phyloP scores from a whole-genome alignment of 2,797 vertebrate species.

The Antrozous pallidus region DNA sequence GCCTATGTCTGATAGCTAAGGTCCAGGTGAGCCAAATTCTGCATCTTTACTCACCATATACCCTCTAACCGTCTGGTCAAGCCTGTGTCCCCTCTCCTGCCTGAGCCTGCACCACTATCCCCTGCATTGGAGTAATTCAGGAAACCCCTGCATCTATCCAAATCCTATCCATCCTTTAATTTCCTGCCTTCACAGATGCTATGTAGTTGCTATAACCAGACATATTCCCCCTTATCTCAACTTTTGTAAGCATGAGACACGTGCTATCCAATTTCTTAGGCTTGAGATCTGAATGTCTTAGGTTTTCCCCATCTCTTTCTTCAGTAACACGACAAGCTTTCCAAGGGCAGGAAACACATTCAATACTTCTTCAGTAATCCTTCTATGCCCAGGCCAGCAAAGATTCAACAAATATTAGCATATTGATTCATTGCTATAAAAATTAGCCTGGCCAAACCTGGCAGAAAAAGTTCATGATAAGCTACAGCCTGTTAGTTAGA shows the following conservation, averaged over 20 bases:
- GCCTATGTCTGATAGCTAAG: neutral
- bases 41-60: fast-evolving
- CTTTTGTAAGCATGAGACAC: neutral
- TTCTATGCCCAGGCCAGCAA: neutral
- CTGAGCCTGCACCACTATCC: too few relatives aligned
- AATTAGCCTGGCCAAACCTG: neutral
- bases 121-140: neutral
- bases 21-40: neutral
- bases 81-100: neutral
- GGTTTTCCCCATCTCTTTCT: neutral
- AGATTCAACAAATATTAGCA: neutral
- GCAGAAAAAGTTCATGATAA: neutral
- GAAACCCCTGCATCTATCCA: neutral
- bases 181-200: neutral
- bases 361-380: neutral
- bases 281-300: neutral
- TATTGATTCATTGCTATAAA: conserved; percentile 11
- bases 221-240: neutral
- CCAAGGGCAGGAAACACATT: neutral
- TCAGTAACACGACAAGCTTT: neutral
- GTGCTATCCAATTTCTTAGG: neutral
- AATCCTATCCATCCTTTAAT: neutral
- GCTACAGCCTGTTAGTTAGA: neutral
- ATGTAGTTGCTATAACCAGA: neutral
- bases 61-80: neutral